A percentile compares a stretch with the other conserved stretches of the same genome.
Evolutionary conservation across 2,797 vertebrate species (phyloP).

Genomic region (Tympanoctomys barrerae): DNA sequence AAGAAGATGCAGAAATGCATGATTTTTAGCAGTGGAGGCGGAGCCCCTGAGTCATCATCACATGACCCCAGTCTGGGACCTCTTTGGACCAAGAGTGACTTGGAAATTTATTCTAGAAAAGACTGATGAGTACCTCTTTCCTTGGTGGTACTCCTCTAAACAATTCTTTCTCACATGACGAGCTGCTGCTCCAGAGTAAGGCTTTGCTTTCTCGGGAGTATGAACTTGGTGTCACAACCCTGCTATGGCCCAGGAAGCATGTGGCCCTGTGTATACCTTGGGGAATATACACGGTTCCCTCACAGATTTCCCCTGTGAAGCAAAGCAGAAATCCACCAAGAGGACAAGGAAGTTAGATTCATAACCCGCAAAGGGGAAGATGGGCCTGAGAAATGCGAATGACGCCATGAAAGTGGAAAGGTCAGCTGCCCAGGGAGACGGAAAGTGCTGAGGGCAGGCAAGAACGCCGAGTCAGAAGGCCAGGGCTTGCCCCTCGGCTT

Average conservation of each 20-base stretch:
- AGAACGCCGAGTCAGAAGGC: accelerated
- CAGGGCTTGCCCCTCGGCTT: background rate
- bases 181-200: background rate
- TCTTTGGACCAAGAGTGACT: background rate
- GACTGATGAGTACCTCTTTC: background rate
- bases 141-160: background rate
- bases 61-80: background rate
- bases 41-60: conserved; percentile 44
- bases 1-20: background rate
- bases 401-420: background rate
- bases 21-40: background rate
- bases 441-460: background rate
- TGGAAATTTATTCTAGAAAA: conserved; percentile 41
- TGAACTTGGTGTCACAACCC: background rate
- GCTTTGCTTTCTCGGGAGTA: background rate
- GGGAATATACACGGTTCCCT: background rate
- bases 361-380: conserved; percentile 43
- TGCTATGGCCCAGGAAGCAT: background rate
- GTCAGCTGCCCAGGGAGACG: background rate
- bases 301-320: conserved; percentile 40
- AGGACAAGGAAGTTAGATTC: conserved; percentile 70
- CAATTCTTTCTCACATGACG: background rate
- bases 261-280: background rate
- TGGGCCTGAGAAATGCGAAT: background rate
- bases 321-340: conserved; percentile 70